Conservation (phyloP, 2,113 vertebrate species). For the Athene cunicularia region DNA sequence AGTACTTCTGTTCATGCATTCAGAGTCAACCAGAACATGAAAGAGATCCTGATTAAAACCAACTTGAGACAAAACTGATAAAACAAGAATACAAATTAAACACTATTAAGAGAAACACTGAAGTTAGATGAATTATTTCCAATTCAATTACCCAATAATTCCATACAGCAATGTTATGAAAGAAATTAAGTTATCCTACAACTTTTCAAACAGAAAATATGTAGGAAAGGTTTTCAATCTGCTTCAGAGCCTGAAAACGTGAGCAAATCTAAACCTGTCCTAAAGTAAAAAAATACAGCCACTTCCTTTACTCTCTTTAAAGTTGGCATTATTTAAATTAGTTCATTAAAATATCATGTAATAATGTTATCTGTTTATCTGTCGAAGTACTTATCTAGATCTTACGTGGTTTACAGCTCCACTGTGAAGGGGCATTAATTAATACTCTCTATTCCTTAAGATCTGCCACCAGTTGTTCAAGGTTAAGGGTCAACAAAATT, state of each 20-base stretch:
- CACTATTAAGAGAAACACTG: neutral
- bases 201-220: neutral
- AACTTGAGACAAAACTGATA: neutral
- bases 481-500: neutral
- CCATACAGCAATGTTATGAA: neutral
- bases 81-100: neutral
- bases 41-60: neutral
- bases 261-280: neutral
- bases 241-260: neutral
- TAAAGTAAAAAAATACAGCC: neutral
- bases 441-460: neutral
- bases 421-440: neutral
- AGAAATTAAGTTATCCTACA: neutral
- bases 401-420: neutral
- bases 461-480: neutral
- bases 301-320: neutral
- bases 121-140: neutral
- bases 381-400: neutral
- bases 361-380: neutral
- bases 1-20: neutral
- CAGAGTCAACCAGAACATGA: neutral
- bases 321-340: neutral
- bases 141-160: neutral
- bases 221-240: neutral
- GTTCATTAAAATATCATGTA: neutral